Evolutionary conservation across 2,113 vertebrate species (phyloP).

Genomic region (Dipodomys merriami): DNA sequence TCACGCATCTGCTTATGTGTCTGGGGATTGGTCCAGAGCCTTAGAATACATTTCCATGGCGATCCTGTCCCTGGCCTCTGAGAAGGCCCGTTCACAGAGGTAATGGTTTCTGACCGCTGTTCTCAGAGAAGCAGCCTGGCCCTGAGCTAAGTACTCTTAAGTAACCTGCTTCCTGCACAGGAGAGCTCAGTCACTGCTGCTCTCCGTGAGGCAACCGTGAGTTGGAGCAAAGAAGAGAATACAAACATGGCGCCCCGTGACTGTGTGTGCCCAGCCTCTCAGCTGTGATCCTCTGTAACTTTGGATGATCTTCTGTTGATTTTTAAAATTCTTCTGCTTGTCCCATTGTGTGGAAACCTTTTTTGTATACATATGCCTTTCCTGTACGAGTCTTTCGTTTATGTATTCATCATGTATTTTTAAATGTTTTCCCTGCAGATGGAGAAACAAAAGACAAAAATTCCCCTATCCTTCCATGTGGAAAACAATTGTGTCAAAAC

Average conservation of each 20-base stretch:
- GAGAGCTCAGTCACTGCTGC: background rate
- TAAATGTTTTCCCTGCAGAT: background rate
- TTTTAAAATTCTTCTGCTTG: background rate
- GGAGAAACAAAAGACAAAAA: background rate
- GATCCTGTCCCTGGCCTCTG: background rate
- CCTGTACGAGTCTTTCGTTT: background rate
- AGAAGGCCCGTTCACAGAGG: background rate
- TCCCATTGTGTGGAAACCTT: constrained; percentile 5
- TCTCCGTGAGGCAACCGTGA: background rate
- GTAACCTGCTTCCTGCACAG: background rate
- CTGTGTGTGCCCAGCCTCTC: background rate
- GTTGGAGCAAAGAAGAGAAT: background rate
- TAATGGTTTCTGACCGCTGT: background rate
- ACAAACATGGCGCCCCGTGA: background rate
- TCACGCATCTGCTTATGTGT: background rate
- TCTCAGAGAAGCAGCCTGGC: background rate
- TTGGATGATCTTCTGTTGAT: background rate
- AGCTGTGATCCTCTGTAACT: background rate
- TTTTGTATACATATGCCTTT: background rate
- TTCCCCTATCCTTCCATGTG: background rate
- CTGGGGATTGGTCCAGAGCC: background rate
- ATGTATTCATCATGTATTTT: background rate
- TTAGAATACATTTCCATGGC: background rate
- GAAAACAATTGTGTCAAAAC: background rate
- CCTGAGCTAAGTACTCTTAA: background rate